Evolutionary conservation across 2,888 invertebrate species (phyloP), one percentile per base, ranked within the genome.

Genomic region (Hydraecia micacea): DNA sequence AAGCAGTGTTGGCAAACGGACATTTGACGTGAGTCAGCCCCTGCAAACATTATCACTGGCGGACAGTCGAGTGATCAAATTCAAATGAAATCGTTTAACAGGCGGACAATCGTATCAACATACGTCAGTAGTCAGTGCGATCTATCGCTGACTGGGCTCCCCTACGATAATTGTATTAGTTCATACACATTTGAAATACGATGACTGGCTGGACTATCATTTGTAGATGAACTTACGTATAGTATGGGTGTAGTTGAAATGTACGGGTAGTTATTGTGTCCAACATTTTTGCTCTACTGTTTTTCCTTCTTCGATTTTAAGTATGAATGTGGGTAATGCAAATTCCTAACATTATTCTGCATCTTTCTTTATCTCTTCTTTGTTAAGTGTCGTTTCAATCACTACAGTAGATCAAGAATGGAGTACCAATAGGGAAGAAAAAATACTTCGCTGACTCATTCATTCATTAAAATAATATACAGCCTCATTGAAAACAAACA

Each of bases 1-100:
- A 69, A 74, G 71, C 73, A 70, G 55, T 76, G 86, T 81, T 81
- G 85, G 86, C 76, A 74, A 87, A 86, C 77, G 86, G 75, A 78
- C 86, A 75, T 84, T 79, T 81, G 83, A 79, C 78, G 77, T 80
- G 80, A 84, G 68, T 66, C 79, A 80, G 76, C 89, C 92, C 94
- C 93, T 92, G 89, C 93, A 92, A 94, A 94, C 92, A 94, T 92
- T 96, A 96, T 96, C 96, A 93, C 91, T 87, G 91, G 88, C 94
- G 92, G 94, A 94, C 96, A 95, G 96, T 92, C 95, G 92, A 96
- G 92, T 96, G 96, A 94, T 95, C 96, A 96, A 95, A 96, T 96
- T 95, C 95, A 96, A 96, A 96, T 96, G 95, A 93, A 95, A 95
- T 94, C 95, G 95, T 94, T 94, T 93, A 94, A 93, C 95, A 90